Evolutionary conservation across 2,888 invertebrate genomes (phyloP).

Genomic region (Mythimna albipuncta): DNA sequence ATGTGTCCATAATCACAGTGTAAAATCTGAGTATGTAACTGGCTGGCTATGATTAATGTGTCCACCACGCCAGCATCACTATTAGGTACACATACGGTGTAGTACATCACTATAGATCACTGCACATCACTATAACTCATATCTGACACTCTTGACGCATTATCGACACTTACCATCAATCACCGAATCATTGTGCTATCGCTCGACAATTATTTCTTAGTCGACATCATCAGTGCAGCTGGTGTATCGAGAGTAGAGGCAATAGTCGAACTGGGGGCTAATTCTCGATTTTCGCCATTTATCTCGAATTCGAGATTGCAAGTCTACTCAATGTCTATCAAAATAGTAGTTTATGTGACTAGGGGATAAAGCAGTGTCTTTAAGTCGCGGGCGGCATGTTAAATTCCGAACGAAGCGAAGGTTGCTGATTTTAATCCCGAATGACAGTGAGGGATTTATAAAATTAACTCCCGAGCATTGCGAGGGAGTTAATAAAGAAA

Average conservation of each 20-base stretch:
- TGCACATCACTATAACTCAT: conserved; percentile 35
- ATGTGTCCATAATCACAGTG: conserved; percentile 9
- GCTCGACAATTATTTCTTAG: conserved; percentile 19
- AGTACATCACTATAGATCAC: conserved; percentile 21
- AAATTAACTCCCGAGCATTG: too few species aligned
- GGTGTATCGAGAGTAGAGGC: conserved; percentile 1
- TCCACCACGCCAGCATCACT: conserved; percentile 1
- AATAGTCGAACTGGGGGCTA: neutral
- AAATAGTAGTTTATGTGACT: too few species aligned
- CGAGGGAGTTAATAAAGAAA: too few species aligned
- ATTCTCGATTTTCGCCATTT: too few species aligned
- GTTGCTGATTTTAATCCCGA: too few species aligned
- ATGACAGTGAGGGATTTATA: too few species aligned
- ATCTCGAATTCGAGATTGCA: too few species aligned
- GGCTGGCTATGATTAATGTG: conserved; percentile 12
- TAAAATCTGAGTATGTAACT: conserved; percentile 13
- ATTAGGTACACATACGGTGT: conserved; percentile 29
- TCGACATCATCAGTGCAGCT: conserved; percentile 17
- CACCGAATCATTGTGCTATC: conserved; percentile 37
- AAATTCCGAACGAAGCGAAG: too few species aligned
- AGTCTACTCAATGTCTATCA: too few species aligned
- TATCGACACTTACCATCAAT: conserved; percentile 44
- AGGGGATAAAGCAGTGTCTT: too few species aligned
- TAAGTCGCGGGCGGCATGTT: too few species aligned
- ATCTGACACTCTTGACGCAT: conserved; percentile 40